Conservation (phyloP, 1,140 invertebrate genomes). For the Wasmannia auropunctata region DNA sequence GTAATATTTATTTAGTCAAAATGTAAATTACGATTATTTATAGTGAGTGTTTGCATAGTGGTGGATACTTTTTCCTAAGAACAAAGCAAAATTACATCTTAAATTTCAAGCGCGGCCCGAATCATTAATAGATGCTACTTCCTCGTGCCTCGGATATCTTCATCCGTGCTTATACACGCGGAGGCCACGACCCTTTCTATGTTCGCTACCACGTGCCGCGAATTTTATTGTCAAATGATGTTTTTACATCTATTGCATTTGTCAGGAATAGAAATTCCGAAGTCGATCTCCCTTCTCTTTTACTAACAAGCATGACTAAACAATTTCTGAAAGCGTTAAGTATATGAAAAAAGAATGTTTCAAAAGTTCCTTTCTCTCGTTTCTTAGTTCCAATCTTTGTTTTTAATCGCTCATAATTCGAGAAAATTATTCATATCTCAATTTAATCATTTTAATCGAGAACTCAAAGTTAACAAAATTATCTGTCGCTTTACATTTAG, state of each 20-base stretch:
- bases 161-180: background rate
- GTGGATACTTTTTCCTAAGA: background rate
- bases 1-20: background rate
- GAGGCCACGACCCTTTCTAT: background rate
- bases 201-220: background rate
- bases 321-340: background rate
- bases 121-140: constrained; percentile 21
- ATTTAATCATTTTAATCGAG: background rate
- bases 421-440: background rate
- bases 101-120: background rate
- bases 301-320: background rate
- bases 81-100: background rate
- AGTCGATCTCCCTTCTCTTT: background rate
- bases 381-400: background rate
- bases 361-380: background rate
- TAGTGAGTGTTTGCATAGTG: background rate
- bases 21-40: background rate
- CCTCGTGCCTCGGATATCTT: constrained; percentile 1
- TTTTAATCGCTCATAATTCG: background rate
- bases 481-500: background rate
- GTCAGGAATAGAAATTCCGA: background rate
- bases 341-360: background rate
- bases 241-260: background rate
- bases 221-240: constrained; percentile 14
- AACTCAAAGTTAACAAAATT: background rate